Base-by-base conservation (phyloP, 2,113 vertebrate species). In the Columba livia region DNA sequence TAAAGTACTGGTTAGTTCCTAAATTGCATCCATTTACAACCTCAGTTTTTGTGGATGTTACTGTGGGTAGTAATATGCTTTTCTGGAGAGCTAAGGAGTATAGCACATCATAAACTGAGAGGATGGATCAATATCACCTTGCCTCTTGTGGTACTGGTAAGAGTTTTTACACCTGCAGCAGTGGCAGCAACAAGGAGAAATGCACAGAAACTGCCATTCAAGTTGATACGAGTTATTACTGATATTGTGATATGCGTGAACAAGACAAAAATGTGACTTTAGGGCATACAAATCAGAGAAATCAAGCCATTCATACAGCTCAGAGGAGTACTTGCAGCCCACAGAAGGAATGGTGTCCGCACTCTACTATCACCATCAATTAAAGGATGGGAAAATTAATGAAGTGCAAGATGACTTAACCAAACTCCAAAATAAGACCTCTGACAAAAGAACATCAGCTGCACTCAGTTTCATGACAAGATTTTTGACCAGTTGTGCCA, bases 1-100 rank as follows among this genome's bases (percentile, higher is more conserved):
- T 77, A 81, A 95, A 94, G 74, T 26, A 11, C 20, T 38, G 53
- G 4, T 73, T 62, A 58, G 51, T 36, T 88, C 86, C 81, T 89
- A 73, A 89, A 89, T 6, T 64, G 60, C 66, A 93, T 65, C 42
- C 44, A 65, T 36, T 48, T 77, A 48, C 57, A 84, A 2, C 20
- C 79, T 10, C 20, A 61, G 10, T 2, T 48, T 61, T 56, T 61
- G 53, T 34, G 62, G 67, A 44, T 64, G 67, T 88, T 19, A 69
- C 24, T 38, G 51, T 48, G 16, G 32, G 28, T 1, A 57, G 71
- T 3, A 36, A 48, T 10, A 11, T 12, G 24, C 44, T 70, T 90
- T 74, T 40, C 14, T 54, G 10, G 1, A 77, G 16, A 61, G 56
- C 24, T 29, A 53, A 34, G 31, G 44, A 64, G 47, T 12, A 54